These are phyloP conservation scores for Xiphydria camelus DNA, from an alignment of 2,888 invertebrate species.

Conservation along the genomic window DNA sequence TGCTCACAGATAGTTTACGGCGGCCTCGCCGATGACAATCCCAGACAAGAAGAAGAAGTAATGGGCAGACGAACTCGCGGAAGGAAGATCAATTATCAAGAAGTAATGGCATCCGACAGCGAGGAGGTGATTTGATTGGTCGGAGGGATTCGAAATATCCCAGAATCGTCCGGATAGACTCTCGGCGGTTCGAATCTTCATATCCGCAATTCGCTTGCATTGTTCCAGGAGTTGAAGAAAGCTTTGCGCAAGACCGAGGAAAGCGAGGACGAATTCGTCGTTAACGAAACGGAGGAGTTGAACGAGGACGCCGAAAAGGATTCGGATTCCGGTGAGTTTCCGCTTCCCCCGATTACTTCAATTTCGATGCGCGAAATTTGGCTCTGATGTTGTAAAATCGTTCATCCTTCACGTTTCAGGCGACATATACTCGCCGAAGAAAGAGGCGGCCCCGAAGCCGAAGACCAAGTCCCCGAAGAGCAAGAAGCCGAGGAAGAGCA, in stretches of 20 bases:
- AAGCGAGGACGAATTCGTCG: constrained; percentile 61
- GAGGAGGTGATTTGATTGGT: constrained; percentile 69
- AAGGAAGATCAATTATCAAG: constrained; percentile 76
- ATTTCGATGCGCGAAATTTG: not conserved
- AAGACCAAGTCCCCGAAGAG: constrained; percentile 48
- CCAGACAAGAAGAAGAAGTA: constrained; percentile 62
- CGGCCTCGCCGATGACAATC: constrained; percentile 51
- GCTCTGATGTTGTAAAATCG: no score
- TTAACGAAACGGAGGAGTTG: constrained; percentile 58
- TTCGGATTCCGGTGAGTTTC: constrained; percentile 48
- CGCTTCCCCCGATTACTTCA: not conserved
- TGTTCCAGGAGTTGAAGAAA: constrained; percentile 57
- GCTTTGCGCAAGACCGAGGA: constrained; percentile 58
- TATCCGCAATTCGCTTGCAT: no score
- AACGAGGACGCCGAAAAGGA: constrained; percentile 57
- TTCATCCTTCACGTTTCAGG: no score
- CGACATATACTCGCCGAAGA: constrained; percentile 52
- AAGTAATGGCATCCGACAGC: constrained; percentile 74
- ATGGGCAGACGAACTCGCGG: constrained; percentile 72
- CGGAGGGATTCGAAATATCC: no score
- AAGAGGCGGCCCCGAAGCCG: constrained; percentile 39
- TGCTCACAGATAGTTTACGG: constrained; percentile 52
- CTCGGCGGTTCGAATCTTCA: no score
- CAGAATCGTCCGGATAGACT: no score
- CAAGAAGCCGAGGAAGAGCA: constrained; percentile 40